Evolutionary conservation across 2,888 invertebrate species (phyloP), one percentile per base, ranked within the genome.

Genomic region (Sinotaia quadrata): DNA sequence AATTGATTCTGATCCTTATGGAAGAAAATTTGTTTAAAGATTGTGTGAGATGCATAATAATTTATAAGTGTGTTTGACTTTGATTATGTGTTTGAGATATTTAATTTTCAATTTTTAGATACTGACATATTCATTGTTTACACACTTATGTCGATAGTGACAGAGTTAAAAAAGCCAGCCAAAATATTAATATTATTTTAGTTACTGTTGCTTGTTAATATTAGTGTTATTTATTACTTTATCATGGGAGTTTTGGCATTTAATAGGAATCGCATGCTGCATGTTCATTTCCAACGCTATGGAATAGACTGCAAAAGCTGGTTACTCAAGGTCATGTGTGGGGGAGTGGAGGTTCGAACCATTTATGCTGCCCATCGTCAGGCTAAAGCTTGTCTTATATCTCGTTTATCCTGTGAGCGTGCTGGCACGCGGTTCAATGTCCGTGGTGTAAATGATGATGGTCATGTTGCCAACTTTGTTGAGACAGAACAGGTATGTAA

Each of bases 381-480:
- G 89, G 98, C 97, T 3, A 87, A 87, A 75, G 97, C 97, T 4
- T 95, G 96, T n/a, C 92, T 99, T 31, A 93, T 99, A 72, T 99
- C 99, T 0, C 91, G 99, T 71, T 91, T 99, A 36, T 97, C 97
- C 87, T 98, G 97, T 89, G 98, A 99, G 89, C 91, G 99, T 79
- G 98, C 98, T 67, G 99, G 99, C 34, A 99, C 99, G 31, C 91
- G 95, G 78, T 99, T 99, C 87, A 98, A 98, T 90, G 98, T 98
- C 0, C 91, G 99, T 77, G 99, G 99, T n/a, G 95, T 95, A 75
- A 98, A 99, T 89, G 99, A 99, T 90, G 96, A 97, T 87, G 99
- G 99, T 0, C 95, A 97, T 90, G 99, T 99, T 21, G 99, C 99
- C 1, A 99, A 99, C 91, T 99, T 99, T 91, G 98, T 98, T 34